phyloP scores from a whole-genome alignment of 2,888 invertebrate genomes.

The Apamea sordens region DNA sequence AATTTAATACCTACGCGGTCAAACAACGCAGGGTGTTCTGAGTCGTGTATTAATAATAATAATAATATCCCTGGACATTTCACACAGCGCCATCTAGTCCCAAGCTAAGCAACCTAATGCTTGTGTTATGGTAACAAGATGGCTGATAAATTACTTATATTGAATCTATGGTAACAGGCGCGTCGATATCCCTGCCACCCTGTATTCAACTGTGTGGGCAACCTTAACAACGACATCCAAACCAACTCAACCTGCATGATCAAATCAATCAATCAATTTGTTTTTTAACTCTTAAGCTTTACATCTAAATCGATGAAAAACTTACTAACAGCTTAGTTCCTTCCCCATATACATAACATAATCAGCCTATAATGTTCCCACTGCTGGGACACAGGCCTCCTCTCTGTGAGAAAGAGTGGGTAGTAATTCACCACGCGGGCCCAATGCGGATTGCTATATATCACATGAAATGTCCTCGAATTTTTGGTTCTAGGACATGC shows the following conservation, averaged over 20 bases:
- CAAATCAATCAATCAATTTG: not conserved
- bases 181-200: no score
- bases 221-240: not conserved
- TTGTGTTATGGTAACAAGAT: no score
- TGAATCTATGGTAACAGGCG: no score
- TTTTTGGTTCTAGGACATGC: not conserved
- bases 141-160: no score
- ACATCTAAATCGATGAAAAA: not conserved
- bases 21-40: no score
- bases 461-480: not conserved
- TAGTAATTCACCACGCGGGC: not conserved
- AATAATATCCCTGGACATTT: no score
- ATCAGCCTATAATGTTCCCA: not conserved
- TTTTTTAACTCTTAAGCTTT: not conserved
- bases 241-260: not conserved
- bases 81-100: no score
- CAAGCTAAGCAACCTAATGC: no score
- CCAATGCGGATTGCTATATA: not conserved
- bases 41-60: no score
- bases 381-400: not conserved
- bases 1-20: not conserved
- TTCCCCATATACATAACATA: not conserved
- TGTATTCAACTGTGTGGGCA: no score
- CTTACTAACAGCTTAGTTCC: not conserved
- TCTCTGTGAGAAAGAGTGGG: no score